Base-by-base conservation (phyloP, 1,140 invertebrate genomes). In the Octopus bimaculoides region DNA sequence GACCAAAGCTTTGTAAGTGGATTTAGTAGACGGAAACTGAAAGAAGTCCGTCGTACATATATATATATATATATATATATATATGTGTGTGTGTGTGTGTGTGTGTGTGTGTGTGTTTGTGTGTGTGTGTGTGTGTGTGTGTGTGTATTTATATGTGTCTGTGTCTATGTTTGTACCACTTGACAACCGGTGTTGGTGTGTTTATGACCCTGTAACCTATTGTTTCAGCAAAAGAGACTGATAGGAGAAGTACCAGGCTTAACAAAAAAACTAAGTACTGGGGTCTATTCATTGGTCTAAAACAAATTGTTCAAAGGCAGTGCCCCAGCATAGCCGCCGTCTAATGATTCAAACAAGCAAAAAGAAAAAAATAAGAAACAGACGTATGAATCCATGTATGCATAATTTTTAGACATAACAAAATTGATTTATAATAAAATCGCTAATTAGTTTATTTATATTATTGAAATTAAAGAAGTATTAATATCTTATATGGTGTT, bases 361-460 rank as follows among this genome's bases (percentile, higher is more conserved):
- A n/a, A 66, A 66, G n/a, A n/a, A n/a, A n/a, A n/a, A 12, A 66
- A n/a, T 66, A 2, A 12, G 1, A 66, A n/a, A 66, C 1, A n/a
- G n/a, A 14, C 3, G 12, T 14, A 14, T 14, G n/a, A 14, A 14
- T 66, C n/a, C n/a, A 14, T 66, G n/a, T 66, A 66, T 12, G 12
- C 61, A 66, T 14, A 66, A 66, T 14, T 14, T 66, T n/a, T n/a
- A 12, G 12, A 12, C 12, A 66, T 66, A 66, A 66, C n/a, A 14
- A 66, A 66, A n/a, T 66, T 66, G 61, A 14, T 66, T 66, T 14
- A 66, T 66, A 66, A 66, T 66, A 66, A 66, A 66, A 66, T 66
- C n/a, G 61, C n/a, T 66, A 66, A 66, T 66, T 66, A n/a, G 61
- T n/a, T 66, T 66, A 66, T 66, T 66, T 66, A 66, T 66, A 66